phyloP scores from a whole-genome alignment of 1,140 invertebrate species.

The Drosophila ficusphila region DNA sequence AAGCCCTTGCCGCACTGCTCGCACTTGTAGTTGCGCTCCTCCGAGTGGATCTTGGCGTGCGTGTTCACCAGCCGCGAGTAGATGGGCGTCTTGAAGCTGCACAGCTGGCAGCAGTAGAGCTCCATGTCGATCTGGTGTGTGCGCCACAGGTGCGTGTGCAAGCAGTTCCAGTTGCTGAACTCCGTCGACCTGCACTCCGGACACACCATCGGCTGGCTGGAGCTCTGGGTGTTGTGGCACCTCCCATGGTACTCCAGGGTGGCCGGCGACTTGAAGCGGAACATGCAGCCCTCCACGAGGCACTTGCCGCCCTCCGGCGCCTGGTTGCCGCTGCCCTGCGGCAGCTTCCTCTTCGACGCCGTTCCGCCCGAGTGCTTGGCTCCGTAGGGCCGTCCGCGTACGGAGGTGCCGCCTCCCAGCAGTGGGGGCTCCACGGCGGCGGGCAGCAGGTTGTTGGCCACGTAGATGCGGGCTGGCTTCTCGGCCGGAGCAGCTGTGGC shows the following conservation, averaged over 20 bases:
- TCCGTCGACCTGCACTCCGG: constrained; percentile 87
- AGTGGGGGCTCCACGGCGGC: constrained; percentile 47
- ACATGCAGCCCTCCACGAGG: constrained; percentile 74
- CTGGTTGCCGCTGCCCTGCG: constrained; percentile 21
- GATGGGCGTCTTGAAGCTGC: constrained; percentile 88
- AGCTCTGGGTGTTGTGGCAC: constrained; percentile 86
- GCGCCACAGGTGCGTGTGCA: constrained; percentile 92
- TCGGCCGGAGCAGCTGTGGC: constrained; percentile 22
- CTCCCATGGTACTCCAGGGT: constrained; percentile 86
- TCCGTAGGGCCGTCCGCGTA: constrained; percentile 76
- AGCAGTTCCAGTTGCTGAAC: constrained; percentile 86
- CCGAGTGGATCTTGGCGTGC: constrained; percentile 89
- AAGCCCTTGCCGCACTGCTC: constrained; percentile 90
- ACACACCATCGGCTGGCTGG: constrained; percentile 86
- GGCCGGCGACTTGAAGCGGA: constrained; percentile 78
- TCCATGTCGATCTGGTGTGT: constrained; percentile 91
- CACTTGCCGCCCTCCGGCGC: constrained; percentile 61
- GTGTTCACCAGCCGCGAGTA: constrained; percentile 87
- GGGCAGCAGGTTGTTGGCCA: constrained; percentile 76
- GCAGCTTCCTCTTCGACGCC: constrained; percentile 33
- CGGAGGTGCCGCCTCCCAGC: constrained; percentile 59
- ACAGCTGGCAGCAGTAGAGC: constrained; percentile 88
- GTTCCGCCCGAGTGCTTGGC: constrained; percentile 64
- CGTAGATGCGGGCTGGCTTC: constrained; percentile 77
- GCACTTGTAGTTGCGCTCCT: constrained; percentile 87